Base-by-base conservation (phyloP, 2,113 vertebrate genomes). In the Cathartes aura region DNA sequence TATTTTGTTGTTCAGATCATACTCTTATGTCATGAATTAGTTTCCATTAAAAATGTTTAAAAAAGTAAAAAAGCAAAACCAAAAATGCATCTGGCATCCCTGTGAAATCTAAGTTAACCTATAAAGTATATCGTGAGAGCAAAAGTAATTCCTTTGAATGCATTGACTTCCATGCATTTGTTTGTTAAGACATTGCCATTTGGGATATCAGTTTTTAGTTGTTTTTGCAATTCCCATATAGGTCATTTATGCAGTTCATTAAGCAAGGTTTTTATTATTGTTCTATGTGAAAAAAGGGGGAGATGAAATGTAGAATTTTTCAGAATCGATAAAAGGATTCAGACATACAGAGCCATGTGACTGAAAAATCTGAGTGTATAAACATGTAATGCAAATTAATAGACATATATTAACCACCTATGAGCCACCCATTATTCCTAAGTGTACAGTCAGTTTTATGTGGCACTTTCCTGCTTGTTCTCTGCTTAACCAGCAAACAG, bases 11-110 rank as follows among this genome's bases (percentile, higher is more conserved):
- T 9, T n/a, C 50, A 88, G 34, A 74, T 52, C 11, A 26, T 42
- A 60, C 14, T 53, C 6, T 45, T 12, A 38, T 38, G 7, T 14
- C 8, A 45, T 0, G 2, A 63, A 63, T 20, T 52, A 32, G 2
- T 73, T 67, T 43, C 3, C 1, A 6, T 47, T 63, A 11, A 40
- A 56, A 53, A 45, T 14, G 14, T 18, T 19, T 5, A 71, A 68
- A 42, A n/a, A 24, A 4, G 0, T 7, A 12, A 67, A 56, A 66
- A 45, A 23, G 3, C 3, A 19, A 86, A 74, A 8, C 1, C 16
- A 63, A 15, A 86, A n/a, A 70, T 42, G 11, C 9, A 34, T 1
- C 4, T 90, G 38, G 2, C 5, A 42, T 50, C 5, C 8, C 12
- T 36, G 5, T 68, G 40, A 87, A 87, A 82, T 66, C 5, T 43